A percentile compares a stretch with the other conserved stretches of the same genome.
phyloP scores from a whole-genome alignment of 1,140 invertebrate species.

The Cardiocondyla obscurior region DNA sequence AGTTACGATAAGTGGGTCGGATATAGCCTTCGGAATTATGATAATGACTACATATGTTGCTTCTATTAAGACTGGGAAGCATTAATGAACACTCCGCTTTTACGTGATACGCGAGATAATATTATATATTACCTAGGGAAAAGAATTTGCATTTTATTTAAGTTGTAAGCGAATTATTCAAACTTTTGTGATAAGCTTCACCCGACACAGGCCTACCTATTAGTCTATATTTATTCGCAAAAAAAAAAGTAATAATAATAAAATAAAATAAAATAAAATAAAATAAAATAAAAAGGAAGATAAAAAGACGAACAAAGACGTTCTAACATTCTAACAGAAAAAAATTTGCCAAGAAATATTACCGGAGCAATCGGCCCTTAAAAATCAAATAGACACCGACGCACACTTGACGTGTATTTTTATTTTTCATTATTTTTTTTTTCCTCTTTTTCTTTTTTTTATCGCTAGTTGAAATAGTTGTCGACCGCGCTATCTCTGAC shows the following conservation, averaged over 20 bases:
- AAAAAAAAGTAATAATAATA: too few relatives aligned
- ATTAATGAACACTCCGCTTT: background rate
- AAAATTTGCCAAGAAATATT: too few relatives aligned
- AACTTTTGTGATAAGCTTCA: too few relatives aligned
- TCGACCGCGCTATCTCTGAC: background rate
- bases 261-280: too few relatives aligned
- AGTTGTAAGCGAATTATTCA: background rate
- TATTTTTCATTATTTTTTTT: background rate
- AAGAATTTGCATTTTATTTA: background rate
- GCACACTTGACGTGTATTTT: background rate
- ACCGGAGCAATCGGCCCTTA: background rate
- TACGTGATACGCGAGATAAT: too few relatives aligned
- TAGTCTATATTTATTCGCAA: too few relatives aligned
- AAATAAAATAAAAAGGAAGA: too few relatives aligned
- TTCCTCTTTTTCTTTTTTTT: too few relatives aligned
- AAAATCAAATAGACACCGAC: background rate
- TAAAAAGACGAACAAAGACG: too few relatives aligned
- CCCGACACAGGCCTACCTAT: too few relatives aligned
- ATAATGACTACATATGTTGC: background rate
- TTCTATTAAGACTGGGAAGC: background rate
- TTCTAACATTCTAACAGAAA: too few relatives aligned
- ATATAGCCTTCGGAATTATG: conserved; percentile 9
- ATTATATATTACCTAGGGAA: background rate
- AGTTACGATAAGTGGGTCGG: conserved; percentile 13
- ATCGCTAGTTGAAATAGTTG: background rate